Conservation (phyloP, 2,888 invertebrate genomes). For the Synanthedon vespiformis region DNA sequence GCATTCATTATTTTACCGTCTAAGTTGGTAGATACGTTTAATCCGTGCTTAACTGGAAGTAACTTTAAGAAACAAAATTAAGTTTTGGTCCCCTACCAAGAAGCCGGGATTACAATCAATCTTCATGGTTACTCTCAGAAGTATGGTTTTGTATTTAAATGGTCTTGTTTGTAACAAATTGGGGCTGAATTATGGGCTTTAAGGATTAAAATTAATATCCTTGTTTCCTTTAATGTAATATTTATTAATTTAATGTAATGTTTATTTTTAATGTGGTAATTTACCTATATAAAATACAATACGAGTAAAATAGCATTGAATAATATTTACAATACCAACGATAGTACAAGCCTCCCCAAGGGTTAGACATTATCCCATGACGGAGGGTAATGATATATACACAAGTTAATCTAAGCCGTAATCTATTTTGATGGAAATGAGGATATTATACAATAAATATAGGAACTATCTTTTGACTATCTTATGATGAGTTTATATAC, state of each 20-base stretch:
- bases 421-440: neutral
- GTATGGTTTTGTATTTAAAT: conserved; percentile 18
- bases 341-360: neutral
- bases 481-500: too few species aligned
- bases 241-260: neutral
- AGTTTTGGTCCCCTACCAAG: conserved; percentile 47
- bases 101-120: conserved; percentile 56
- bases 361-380: neutral
- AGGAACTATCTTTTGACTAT: too few species aligned
- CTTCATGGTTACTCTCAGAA: conserved; percentile 33
- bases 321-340: too few species aligned
- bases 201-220: conserved; percentile 7
- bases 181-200: conserved; percentile 8
- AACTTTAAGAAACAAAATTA: conserved; percentile 57
- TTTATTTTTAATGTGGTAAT: neutral
- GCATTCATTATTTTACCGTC: conserved; percentile 9
- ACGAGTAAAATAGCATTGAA: too few species aligned
- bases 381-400: neutral
- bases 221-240: conserved; percentile 1
- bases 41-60: conserved; percentile 39
- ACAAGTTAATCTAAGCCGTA: neutral
- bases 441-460: too few species aligned
- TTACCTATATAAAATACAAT: neutral
- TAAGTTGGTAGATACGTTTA: conserved; percentile 25
- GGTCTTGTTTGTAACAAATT: conserved; percentile 10